phyloP scores from a whole-genome alignment of 2,797 vertebrate species.

The Glossophaga mutica region DNA sequence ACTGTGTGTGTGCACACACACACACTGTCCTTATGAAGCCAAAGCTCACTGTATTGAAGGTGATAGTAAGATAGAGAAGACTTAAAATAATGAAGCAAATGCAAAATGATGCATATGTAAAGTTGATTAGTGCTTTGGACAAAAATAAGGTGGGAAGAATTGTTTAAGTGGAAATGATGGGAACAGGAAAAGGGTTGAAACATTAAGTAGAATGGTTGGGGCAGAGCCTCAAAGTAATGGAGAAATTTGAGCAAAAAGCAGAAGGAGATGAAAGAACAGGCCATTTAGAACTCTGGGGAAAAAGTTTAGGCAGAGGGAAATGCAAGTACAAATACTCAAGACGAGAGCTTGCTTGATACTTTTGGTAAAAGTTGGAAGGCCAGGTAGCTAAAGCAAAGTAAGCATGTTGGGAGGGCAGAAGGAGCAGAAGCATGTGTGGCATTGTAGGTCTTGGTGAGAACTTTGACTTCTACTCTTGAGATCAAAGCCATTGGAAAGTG shows the following conservation, averaged over 20 bases:
- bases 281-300: not conserved
- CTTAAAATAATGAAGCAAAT: not conserved
- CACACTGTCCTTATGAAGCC: not conserved
- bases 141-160: not conserved
- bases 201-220: not conserved
- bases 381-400: not conserved
- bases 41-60: not conserved
- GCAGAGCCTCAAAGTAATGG: not conserved
- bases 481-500: not conserved
- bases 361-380: not conserved
- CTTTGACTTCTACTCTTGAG: not conserved
- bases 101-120: not conserved
- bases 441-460: not conserved
- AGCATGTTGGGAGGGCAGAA: not conserved
- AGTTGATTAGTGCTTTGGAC: not conserved
- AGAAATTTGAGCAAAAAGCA: not conserved
- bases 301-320: not conserved
- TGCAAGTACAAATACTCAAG: not conserved
- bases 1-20: rapidly evolving
- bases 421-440: not conserved
- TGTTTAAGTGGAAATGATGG: not conserved
- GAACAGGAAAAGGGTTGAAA: not conserved
- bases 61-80: not conserved
- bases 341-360: not conserved
- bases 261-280: not conserved